Evolutionary conservation across 2,113 vertebrate species (phyloP).

Genomic region (Prunella fulvescens): DNA sequence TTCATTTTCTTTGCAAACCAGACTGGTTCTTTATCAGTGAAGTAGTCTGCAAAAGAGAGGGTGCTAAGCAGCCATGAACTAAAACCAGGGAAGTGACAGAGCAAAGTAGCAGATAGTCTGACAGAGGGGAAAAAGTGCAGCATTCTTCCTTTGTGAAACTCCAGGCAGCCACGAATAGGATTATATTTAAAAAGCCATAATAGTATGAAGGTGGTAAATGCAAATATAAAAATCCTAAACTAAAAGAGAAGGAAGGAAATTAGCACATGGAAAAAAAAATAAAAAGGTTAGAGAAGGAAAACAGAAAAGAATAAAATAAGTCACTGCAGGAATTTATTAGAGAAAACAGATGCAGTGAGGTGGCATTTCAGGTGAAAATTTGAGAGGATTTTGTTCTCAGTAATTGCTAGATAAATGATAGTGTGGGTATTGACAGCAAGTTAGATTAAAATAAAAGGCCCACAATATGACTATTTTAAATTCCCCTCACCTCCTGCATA

Average conservation of each 20-base stretch:
- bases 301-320: not conserved
- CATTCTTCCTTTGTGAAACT: not conserved
- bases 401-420: not conserved
- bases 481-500: not conserved
- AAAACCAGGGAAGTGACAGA: not conserved
- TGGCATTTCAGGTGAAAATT: slow-evolving; percentile 20
- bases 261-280: not conserved
- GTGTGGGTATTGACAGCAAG: not conserved
- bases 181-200: not conserved
- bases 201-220: not conserved
- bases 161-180: not conserved
- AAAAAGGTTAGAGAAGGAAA: not conserved
- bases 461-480: not conserved
- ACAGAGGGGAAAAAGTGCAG: not conserved
- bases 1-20: not conserved
- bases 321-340: not conserved
- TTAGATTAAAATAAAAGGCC: slow-evolving; percentile 14
- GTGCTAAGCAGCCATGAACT: not conserved
- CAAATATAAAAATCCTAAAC: not conserved
- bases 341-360: not conserved
- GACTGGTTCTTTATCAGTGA: not conserved
- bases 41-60: not conserved
- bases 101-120: not conserved
- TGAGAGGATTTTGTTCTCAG: not conserved
- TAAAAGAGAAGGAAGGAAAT: not conserved